These are phyloP conservation scores for Ginglymostoma cirratum DNA, from an alignment of 2,113 vertebrate genomes.

Conservation along the genomic window DNA sequence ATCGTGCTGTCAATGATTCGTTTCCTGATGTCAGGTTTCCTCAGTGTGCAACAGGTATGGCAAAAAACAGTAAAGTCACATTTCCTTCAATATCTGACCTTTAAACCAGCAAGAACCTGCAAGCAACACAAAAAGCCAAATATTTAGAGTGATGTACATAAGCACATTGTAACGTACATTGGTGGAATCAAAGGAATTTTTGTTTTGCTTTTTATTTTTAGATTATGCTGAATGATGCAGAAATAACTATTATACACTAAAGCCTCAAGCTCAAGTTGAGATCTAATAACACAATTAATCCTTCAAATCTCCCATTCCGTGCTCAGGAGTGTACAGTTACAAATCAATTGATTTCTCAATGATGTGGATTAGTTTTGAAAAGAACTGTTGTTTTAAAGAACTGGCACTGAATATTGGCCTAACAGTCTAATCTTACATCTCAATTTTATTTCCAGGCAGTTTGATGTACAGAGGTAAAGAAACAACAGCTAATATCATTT, in stretches of 20 bases:
- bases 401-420: not conserved
- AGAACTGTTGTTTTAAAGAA: not conserved
- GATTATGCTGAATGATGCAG: slow-evolving; percentile 8
- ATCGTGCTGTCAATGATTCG: not conserved
- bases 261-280: not conserved
- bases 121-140: not conserved
- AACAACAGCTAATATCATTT: slow-evolving; percentile 15
- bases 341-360: slow-evolving; percentile 13
- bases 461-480: not conserved
- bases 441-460: not conserved
- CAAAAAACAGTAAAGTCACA: not conserved
- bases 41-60: not conserved
- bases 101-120: not conserved
- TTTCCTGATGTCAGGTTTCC: not conserved
- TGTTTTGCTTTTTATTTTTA: not conserved
- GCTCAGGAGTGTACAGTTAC: slow-evolving; percentile 4
- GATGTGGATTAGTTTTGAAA: not conserved
- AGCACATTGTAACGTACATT: not conserved
- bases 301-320: slow-evolving; percentile 2
- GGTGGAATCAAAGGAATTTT: not conserved
- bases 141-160: not conserved
- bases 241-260: not conserved
- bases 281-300: slow-evolving; percentile 13
- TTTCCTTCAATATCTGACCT: slow-evolving; percentile 1
- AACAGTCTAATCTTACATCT: not conserved